phyloP scores from a whole-genome alignment of 2,113 vertebrate species.

The Morone chrysops region DNA sequence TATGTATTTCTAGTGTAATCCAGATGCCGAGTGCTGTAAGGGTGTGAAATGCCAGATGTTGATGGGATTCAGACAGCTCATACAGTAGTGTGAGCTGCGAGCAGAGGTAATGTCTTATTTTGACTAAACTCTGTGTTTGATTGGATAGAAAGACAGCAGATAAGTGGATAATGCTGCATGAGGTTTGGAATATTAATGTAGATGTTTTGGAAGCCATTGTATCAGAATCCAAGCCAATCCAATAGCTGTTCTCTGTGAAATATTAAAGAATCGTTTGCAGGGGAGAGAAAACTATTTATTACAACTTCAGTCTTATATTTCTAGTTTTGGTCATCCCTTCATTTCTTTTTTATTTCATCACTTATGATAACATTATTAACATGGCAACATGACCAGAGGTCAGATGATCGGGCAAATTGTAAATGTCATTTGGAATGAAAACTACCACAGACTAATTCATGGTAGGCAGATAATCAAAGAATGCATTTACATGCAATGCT shows the following conservation, averaged over 20 bases:
- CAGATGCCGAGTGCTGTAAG: not conserved
- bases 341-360: not conserved
- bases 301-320: no score
- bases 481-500: not conserved
- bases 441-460: not conserved
- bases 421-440: not conserved
- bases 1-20: not conserved
- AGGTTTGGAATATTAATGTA: not conserved
- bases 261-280: not conserved
- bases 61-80: not conserved
- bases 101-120: no score
- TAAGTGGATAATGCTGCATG: not conserved
- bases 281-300: not conserved
- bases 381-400: not conserved
- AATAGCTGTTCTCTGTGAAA: slow-evolving; percentile 2
- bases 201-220: slow-evolving; percentile 3
- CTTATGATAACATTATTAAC: not conserved
- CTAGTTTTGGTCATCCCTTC: no score
- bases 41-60: slow-evolving; percentile 14
- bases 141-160: not conserved
- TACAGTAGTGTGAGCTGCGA: not conserved
- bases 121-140: not conserved
- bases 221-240: not conserved
- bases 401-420: not conserved
- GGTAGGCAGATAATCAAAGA: not conserved